phyloP scores from a whole-genome alignment of 2,113 vertebrate species.

The Pelobates fuscus region DNA sequence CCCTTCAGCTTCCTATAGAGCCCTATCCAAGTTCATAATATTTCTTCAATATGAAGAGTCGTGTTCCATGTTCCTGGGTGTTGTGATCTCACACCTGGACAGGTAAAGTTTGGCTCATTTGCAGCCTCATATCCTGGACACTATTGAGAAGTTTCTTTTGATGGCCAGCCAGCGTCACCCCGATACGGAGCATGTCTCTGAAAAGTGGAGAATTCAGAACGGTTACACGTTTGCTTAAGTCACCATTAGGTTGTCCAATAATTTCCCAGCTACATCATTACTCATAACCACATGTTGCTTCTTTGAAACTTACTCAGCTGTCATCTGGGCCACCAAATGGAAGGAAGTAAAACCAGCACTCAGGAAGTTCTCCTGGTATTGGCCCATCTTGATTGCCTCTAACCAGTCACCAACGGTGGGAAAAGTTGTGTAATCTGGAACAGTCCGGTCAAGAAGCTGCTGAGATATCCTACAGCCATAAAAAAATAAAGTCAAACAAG shows the following conservation, averaged over 20 bases:
- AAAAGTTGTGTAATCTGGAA: slow-evolving; percentile 97
- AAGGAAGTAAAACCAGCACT: slow-evolving; percentile 96
- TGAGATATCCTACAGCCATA: slow-evolving; percentile 80
- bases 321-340: slow-evolving; percentile 98
- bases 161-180: slow-evolving; percentile 95
- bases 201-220: slow-evolving; percentile 14
- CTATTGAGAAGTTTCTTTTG: slow-evolving; percentile 99
- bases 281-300: too few species aligned
- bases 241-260: not conserved
- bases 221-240: not conserved
- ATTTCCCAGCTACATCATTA: not conserved
- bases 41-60: slow-evolving; percentile 50
- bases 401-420: slow-evolving; percentile 98
- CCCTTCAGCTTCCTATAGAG: slow-evolving; percentile 34
- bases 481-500: not conserved
- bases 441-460: slow-evolving; percentile 93
- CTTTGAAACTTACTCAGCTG: slow-evolving; percentile 94
- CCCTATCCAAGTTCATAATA: slow-evolving; percentile 34
- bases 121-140: slow-evolving; percentile 98
- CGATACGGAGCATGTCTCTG: slow-evolving; percentile 97
- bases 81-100: slow-evolving; percentile 90
- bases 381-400: slow-evolving; percentile 98
- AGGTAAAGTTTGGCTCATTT: slow-evolving; percentile 98
- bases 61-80: slow-evolving; percentile 28
- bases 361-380: slow-evolving; percentile 96